Conservation (phyloP, 2,113 vertebrate genomes). For the Hucho hucho region DNA sequence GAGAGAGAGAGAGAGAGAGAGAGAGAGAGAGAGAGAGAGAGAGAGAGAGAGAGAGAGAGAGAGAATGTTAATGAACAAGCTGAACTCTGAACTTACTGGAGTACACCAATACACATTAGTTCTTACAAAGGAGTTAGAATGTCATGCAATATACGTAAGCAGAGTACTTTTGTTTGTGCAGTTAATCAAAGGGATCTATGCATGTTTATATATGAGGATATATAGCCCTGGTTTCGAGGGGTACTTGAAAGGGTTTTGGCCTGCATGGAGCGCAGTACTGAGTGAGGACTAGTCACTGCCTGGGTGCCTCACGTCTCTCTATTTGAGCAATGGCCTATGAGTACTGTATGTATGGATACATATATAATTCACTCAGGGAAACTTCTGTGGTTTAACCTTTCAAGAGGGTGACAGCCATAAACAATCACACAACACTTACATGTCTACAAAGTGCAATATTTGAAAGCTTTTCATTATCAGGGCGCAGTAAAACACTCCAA, state of each 20-base stretch:
- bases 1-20: constrained; percentile 34
- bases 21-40: constrained; percentile 26
- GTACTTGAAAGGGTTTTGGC: constrained; percentile 36
- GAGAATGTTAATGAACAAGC: constrained; percentile 60
- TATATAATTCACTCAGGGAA: constrained; percentile 25
- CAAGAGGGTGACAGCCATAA: constrained; percentile 28
- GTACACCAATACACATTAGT: constrained; percentile 62
- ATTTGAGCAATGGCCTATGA: constrained; percentile 9
- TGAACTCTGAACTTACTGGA: constrained; percentile 52
- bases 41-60: constrained; percentile 34
- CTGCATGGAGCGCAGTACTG: constrained; percentile 43
- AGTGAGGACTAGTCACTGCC: constrained; percentile 29
- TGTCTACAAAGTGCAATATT: constrained; percentile 64
- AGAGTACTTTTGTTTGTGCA: constrained; percentile 59
- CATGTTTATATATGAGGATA: constrained; percentile 66
- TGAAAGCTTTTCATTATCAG: constrained; percentile 46
- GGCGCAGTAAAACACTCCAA: constrained; percentile 31
- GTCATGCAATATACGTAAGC: constrained; percentile 75
- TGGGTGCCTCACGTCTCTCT: constrained; percentile 7
- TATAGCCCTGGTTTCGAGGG: constrained; percentile 57
- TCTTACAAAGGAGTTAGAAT: constrained; percentile 67
- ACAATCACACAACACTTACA: constrained; percentile 30
- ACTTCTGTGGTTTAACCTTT: constrained; percentile 29
- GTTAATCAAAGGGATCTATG: constrained; percentile 66
- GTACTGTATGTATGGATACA: constrained; percentile 37